Percentiles rank a stretch among this genome's conserved stretches.
Conservation (phyloP, 2,888 invertebrate species). For the Campoletis raptor region DNA sequence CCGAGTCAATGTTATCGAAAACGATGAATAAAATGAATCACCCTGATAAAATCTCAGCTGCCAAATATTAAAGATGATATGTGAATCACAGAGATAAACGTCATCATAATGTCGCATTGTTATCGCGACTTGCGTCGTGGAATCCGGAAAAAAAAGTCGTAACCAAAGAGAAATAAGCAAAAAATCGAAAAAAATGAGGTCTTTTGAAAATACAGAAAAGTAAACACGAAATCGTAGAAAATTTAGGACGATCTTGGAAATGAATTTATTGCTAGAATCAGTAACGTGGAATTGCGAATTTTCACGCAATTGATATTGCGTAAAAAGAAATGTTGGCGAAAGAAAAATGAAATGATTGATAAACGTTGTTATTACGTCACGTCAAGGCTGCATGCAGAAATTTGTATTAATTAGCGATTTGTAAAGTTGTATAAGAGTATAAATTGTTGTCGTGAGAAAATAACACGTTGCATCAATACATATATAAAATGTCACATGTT, state of each 20-base stretch:
- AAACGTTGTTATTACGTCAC: conserved; percentile 4
- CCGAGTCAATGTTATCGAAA: neutral
- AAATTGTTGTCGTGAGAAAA: conserved; percentile 3
- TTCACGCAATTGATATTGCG: neutral
- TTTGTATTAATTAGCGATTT: conserved; percentile 13
- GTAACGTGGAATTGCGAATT: neutral
- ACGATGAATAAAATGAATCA: neutral
- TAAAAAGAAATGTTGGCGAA: neutral
- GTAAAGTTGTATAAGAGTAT: neutral
- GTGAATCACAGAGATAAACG: neutral
- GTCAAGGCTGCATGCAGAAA: conserved; percentile 12
- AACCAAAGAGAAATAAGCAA: neutral
- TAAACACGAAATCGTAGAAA: neutral
- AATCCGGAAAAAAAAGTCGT: neutral
- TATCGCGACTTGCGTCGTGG: neutral
- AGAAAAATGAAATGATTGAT: neutral
- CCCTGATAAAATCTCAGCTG: neutral
- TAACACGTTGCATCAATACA: neutral
- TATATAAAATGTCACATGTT: neutral
- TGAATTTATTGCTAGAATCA: neutral
- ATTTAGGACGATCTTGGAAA: neutral
- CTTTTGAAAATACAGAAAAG: neutral
- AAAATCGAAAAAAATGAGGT: neutral
- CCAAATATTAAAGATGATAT: neutral
- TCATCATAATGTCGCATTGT: neutral